Conservation (phyloP, 2,113 vertebrate genomes). For the Deroptyus accipitrinus region DNA sequence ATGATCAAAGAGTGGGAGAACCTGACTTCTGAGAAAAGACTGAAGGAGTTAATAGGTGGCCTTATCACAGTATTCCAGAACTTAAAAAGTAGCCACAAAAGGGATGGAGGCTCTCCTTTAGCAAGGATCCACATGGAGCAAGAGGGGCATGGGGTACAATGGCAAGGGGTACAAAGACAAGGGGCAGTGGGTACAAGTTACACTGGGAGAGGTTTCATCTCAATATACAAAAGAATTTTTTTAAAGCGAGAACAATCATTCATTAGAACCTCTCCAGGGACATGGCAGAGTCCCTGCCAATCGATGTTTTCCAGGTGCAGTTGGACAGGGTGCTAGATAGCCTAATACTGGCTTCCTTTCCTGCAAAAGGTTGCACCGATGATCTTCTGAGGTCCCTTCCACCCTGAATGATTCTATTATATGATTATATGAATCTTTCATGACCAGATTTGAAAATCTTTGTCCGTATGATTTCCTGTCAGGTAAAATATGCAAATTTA, state of each 20-base stretch:
- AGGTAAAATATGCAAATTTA: neutral
- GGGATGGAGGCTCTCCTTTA: neutral
- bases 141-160: neutral
- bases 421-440: neutral
- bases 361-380: fast-evolving
- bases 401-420: neutral
- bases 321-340: neutral
- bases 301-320: neutral
- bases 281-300: fast-evolving
- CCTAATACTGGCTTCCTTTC: neutral
- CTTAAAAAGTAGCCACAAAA: neutral
- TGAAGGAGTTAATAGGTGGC: neutral
- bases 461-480: neutral
- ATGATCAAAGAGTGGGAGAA: neutral
- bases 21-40: neutral
- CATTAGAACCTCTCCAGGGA: neutral
- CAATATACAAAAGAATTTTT: neutral
- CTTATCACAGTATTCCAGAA: neutral
- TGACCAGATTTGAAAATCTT: neutral
- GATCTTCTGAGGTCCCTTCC: neutral
- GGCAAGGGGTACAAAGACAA: neutral
- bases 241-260: neutral
- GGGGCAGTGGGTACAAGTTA: neutral
- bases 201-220: fast-evolving
- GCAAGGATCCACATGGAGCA: neutral